Evolutionary conservation across 92 coral and sea anemone species (phyloP), one percentile per base, ranked within the genome.

Genomic region (Paragorgia papillata): DNA sequence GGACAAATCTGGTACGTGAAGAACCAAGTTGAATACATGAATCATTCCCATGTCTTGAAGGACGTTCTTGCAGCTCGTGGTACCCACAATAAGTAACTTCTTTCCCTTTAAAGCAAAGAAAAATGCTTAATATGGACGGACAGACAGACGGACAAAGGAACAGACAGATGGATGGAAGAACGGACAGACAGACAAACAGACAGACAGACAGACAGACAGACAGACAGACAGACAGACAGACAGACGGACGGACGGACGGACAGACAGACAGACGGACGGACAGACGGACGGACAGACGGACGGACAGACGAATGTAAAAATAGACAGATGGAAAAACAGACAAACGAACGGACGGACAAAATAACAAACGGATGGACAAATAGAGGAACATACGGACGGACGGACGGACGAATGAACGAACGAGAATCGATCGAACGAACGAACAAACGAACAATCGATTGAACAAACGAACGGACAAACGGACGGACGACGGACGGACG

Each of bases 1-100:
- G 7, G 97, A 89, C 50, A 94, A 66, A 28, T 76, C 77, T 0
- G 98, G 94, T 0, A 91, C 97, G 53, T 94, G 98, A 49, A 91
- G 84, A 41, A 94, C 98, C 14, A 92, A 88, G 60, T 85, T 94
- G 74, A 94, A 94, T 2, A 93, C 89, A 14, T 91, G 90, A 0
- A 91, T 92, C 57, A 94, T 83, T 6, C 98, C 98, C 98, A 94
- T 94, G 49, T 95, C 87, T 46, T 91, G 89, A 28, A 95, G 80
- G 14, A 91, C 90, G 22, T 87, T 93, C 1, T 91, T 92, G 67
- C 97, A 89, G 75, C 97, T 95, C 19, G 99, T 91, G 35, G 99
- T 95, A 5, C 99, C 99, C 25, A 95, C 86, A 19, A 95, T 89
- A 69, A 91, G 82, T 57, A 95, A 74, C 51, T 88, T 92, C 18